phyloP scores from a whole-genome alignment of 2,113 vertebrate species.

The Sinocyclocheilus grahami region DNA sequence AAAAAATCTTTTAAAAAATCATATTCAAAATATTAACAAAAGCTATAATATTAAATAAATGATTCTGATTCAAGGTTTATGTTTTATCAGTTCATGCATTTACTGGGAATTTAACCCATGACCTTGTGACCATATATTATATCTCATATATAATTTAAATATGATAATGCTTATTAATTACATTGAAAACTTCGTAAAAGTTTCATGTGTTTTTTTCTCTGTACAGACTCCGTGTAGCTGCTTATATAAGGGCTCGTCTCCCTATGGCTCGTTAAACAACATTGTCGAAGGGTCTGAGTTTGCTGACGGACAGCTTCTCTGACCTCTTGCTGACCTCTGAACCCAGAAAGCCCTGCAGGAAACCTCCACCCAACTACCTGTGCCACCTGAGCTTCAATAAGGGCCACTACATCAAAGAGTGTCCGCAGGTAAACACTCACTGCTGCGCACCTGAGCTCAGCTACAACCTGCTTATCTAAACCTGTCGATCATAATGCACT shows the following conservation, averaged over 20 bases:
- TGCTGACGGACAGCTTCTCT: constrained; percentile 91
- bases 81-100: too few relatives aligned
- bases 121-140: not conserved
- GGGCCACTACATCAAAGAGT: constrained; percentile 83
- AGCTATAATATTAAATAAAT: too few relatives aligned
- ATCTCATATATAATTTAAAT: not conserved
- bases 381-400: constrained; percentile 98
- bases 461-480: too few relatives aligned
- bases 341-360: constrained; percentile 88
- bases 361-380: constrained; percentile 93
- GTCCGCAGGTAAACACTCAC: constrained; percentile 77
- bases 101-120: too few relatives aligned
- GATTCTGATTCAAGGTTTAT: too few relatives aligned
- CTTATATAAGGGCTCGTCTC: constrained; percentile 84
- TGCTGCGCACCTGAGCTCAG: too few relatives aligned
- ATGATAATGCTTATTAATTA: not conserved
- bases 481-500: not conserved
- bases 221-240: constrained; percentile 78
- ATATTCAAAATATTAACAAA: too few relatives aligned
- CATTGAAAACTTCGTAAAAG: not conserved
- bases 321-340: constrained; percentile 88
- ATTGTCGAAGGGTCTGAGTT: constrained; percentile 91
- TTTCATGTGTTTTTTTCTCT: not conserved
- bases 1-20: too few relatives aligned
- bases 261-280: constrained; percentile 90